These are phyloP conservation scores for Spodoptera exigua DNA, from an alignment of 2,888 invertebrate species.

Conservation along the genomic window DNA sequence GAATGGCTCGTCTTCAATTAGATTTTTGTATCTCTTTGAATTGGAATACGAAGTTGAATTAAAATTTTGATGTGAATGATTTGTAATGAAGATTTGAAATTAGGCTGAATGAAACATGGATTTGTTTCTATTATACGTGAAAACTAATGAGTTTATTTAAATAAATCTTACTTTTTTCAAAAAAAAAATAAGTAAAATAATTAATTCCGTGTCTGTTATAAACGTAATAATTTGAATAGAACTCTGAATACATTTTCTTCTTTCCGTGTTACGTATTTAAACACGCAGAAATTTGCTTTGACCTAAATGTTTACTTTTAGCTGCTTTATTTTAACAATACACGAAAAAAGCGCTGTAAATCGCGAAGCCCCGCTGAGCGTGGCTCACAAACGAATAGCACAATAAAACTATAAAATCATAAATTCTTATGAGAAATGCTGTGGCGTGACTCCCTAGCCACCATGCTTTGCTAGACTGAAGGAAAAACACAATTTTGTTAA, in stretches of 20 bases:
- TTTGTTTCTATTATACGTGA: too few relatives aligned
- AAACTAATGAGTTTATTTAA: too few relatives aligned
- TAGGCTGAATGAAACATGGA: too few relatives aligned
- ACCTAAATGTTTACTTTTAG: slow-evolving; percentile 49
- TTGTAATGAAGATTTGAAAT: slow-evolving; percentile 5
- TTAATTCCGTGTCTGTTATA: too few relatives aligned
- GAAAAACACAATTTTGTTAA: slow-evolving; percentile 23
- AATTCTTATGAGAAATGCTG: slow-evolving; percentile 69
- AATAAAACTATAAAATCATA: slow-evolving; percentile 78
- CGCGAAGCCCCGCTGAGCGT: slow-evolving; percentile 55
- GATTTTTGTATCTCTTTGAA: slow-evolving; percentile 19
- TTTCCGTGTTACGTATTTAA: slow-evolving; percentile 16
- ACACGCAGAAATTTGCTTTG: slow-evolving; percentile 38
- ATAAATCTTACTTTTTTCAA: too few relatives aligned
- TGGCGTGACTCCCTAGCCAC: slow-evolving; percentile 69
- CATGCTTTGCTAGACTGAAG: slow-evolving; percentile 28
- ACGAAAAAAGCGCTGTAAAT: slow-evolving; percentile 55
- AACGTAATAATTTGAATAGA: not conserved
- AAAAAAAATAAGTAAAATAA: too few relatives aligned
- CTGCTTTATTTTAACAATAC: slow-evolving; percentile 39
- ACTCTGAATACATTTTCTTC: slow-evolving; percentile 9
- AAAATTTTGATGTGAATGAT: slow-evolving; percentile 19
- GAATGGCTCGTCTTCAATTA: slow-evolving; percentile 43
- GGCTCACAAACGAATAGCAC: slow-evolving; percentile 65
- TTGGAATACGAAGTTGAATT: slow-evolving; percentile 15